phyloP scores from a whole-genome alignment of 2,113 vertebrate species.

The Chloropsis hardwickii region DNA sequence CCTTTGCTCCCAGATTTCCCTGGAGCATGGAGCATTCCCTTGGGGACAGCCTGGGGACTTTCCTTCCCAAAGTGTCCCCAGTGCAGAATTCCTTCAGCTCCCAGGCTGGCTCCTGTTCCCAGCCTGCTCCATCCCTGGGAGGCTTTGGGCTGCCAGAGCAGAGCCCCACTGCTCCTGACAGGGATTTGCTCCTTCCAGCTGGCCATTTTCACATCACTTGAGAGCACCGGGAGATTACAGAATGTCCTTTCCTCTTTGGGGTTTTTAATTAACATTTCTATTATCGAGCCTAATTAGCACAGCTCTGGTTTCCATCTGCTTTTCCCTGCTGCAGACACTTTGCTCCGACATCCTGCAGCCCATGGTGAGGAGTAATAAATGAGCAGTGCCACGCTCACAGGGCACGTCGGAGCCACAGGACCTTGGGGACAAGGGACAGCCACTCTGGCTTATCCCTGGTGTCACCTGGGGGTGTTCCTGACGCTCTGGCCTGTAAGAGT shows the following conservation, averaged over 20 bases:
- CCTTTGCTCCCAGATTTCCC: neutral
- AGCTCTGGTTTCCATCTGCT: conserved; percentile 52
- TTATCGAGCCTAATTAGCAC: conserved; percentile 41
- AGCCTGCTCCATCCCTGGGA: fast-evolving
- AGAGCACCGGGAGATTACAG: neutral
- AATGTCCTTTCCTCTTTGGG: conserved; percentile 46
- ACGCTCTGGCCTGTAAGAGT: fast-evolving
- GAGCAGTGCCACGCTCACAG: neutral
- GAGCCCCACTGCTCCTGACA: neutral
- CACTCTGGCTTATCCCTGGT: fast-evolving
- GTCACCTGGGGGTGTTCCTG: neutral
- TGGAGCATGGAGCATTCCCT: neutral
- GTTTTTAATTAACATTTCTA: conserved; percentile 64
- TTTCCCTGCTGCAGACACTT: conserved; percentile 20
- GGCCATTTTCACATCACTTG: neutral
- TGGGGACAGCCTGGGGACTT: neutral
- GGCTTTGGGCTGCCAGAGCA: neutral
- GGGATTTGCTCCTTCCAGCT: neutral
- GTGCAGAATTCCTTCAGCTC: neutral
- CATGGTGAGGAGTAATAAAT: neutral
- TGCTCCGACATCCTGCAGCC: neutral
- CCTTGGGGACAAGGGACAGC: neutral
- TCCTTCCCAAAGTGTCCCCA: neutral
- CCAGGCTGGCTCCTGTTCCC: neutral
- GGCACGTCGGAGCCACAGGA: neutral